Conservation (phyloP, 2,888 invertebrate species). For the Coremacera marginata region DNA sequence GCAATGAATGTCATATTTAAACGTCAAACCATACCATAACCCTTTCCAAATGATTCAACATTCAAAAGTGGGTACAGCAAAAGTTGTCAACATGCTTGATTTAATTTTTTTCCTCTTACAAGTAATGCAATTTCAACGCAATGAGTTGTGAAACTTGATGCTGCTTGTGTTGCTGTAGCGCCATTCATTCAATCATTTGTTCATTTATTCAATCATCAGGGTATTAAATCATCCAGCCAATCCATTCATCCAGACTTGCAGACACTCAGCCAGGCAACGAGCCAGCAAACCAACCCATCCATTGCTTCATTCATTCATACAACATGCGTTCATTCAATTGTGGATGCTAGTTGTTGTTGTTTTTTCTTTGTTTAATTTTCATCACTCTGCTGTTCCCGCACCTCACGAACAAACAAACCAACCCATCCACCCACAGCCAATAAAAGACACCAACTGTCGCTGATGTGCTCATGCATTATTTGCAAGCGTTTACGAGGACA, state of each 20-base stretch:
- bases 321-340: not conserved
- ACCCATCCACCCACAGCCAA: not conserved
- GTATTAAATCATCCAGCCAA: not conserved
- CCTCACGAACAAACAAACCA: too few relatives aligned
- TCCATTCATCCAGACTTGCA: not conserved
- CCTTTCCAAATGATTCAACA: too few relatives aligned
- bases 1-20: too few relatives aligned
- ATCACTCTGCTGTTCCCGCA: too few relatives aligned
- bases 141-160: slow-evolving; percentile 16
- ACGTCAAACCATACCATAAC: too few relatives aligned
- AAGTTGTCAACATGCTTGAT: not conserved
- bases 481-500: slow-evolving; percentile 16
- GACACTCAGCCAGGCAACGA: not conserved
- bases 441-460: slow-evolving; percentile 21
- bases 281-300: not conserved
- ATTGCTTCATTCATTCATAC: slow-evolving; percentile 1
- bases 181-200: not conserved
- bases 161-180: not conserved
- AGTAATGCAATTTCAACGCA: slow-evolving; percentile 19
- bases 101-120: not conserved
- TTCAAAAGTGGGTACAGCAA: not conserved
- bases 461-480: slow-evolving; percentile 3
- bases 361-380: too few relatives aligned
- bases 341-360: too few relatives aligned
- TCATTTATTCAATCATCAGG: slow-evolving; percentile 19